Evolutionary conservation across 2,797 vertebrate species (phyloP), one percentile per base, ranked within the genome.

Genomic region (Malurus splendens): DNA sequence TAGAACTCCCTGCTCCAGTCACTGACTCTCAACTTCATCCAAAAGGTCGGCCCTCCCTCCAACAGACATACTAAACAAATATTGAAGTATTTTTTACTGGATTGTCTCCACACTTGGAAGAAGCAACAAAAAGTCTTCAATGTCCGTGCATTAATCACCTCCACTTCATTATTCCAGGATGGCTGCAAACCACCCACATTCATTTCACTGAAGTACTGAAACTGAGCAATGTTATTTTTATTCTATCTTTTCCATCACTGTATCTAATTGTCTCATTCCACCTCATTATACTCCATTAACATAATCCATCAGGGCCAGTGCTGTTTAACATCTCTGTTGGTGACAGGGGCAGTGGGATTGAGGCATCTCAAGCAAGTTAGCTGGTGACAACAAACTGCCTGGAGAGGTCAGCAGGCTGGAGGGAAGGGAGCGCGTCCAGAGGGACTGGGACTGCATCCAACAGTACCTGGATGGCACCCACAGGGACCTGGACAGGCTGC

Each of bases 391-490:
- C 6, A 39, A 25, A 33, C 9, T 39, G 56, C 38, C 33, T 14
- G 24, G 20, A 7, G 39, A 2, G 7, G 30, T 15, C 62, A 47
- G 59, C 33, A 15, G 10, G 30, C 41, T 30, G 14, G 30, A 67
- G 39, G 17, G 41, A 39, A 47, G 25, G 4, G 25, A 12, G 41
- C 7, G 45, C 20, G 54, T 23, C 30, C 41, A 47, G 17, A 39
- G 1, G 0, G 30, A 45, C 24, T 39, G 3, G 9, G 19, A 25
- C 1, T 4, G 48, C 30, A 18, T 33, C 41, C 47, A 54, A 3
- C 1, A 4, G 33, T 12, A 45, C 9, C 47, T 47, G 39, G 14
- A 55, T 2, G 19, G 41, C 47, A 25, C 7, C 33, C 32, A 22
- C 13, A 5, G 14, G 14, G 6, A 24, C 12, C 20, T 27, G 33